Base-by-base conservation (phyloP, 2,888 invertebrate species). In the Eupithecia subumbrata region DNA sequence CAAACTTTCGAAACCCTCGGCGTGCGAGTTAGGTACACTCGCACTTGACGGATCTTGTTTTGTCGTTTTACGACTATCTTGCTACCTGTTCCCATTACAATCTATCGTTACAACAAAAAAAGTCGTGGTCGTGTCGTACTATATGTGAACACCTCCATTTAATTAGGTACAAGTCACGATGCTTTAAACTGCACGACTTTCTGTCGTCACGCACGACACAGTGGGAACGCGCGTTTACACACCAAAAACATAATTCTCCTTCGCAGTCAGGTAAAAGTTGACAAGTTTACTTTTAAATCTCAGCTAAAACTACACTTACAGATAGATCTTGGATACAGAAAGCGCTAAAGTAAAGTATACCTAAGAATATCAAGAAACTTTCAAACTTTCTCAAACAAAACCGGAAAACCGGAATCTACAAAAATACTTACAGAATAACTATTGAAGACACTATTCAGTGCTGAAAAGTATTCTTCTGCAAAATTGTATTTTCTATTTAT, bases 401-500 rank as follows among this genome's bases (percentile, higher is more conserved):
- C 71, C 71, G 67, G 69, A 37, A 74, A 77, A 63, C 64, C 67
- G 66, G 67, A 76, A 76, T 56, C 34, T 72, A 72, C 45, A 71
- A 71, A 73, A 68, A 71, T 69, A 63, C 64, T 64, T 64, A 34
- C 34, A 34, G 69, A 69, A 77, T 66, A 68, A 74, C 72, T 69
- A 67, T 56, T 34, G 72, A 67, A 77, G 70, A 75, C 74, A 68
- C 72, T 74, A 71, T 73, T 71, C 77, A 68, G 48, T 16, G 45
- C 16, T 71, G 66, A 69, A n/a, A 76, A 74, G 69, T 77, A 60
- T 72, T 77, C 66, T 43, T 70, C 60, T 70, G 69, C 52, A 60
- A 74, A 77, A 74, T 74, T 40, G 60, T 72, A 77, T 77, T 77
- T 74, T 63, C 48, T n/a, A 34, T 67, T 67, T 73, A 12, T 16